Evolutionary conservation across 2,797 vertebrate species (phyloP).

Genomic region (Scolopax bukidnonensis): DNA sequence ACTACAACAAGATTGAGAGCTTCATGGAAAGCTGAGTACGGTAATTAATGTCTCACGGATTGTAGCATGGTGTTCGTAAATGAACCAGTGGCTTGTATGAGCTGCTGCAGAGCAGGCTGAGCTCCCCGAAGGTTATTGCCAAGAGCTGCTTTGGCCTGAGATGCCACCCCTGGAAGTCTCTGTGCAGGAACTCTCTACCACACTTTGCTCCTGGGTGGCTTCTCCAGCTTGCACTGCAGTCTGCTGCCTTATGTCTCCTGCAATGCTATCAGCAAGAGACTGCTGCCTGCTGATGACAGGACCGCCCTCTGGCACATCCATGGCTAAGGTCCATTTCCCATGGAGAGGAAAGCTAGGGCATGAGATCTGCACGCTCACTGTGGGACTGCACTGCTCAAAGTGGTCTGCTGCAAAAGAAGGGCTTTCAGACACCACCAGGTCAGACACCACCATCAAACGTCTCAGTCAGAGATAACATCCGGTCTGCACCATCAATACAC

Average conservation of each 20-base stretch:
- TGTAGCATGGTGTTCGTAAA: background rate
- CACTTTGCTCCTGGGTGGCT: fast-evolving
- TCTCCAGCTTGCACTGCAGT: background rate
- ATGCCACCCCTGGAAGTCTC: background rate
- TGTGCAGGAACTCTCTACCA: background rate
- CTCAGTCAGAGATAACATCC: background rate
- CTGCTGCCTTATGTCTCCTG: background rate
- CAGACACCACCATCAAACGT: background rate
- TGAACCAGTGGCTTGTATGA: background rate
- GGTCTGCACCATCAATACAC: background rate
- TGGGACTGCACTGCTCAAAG: background rate
- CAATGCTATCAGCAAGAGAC: background rate
- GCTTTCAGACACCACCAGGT: background rate
- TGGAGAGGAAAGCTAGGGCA: background rate
- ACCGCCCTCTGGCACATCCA: background rate
- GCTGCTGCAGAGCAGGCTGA: background rate
- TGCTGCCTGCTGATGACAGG: fast-evolving
- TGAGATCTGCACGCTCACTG: fast-evolving
- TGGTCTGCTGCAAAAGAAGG: background rate
- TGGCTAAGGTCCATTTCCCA: background rate
- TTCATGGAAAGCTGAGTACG: background rate
- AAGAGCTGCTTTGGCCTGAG: background rate
- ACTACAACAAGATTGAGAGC: background rate
- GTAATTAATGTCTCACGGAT: fast-evolving
- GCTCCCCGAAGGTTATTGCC: background rate